Evolutionary conservation across 2,888 invertebrate species (phyloP), one percentile per base, ranked within the genome.

Genomic region (Elysia crispata): DNA sequence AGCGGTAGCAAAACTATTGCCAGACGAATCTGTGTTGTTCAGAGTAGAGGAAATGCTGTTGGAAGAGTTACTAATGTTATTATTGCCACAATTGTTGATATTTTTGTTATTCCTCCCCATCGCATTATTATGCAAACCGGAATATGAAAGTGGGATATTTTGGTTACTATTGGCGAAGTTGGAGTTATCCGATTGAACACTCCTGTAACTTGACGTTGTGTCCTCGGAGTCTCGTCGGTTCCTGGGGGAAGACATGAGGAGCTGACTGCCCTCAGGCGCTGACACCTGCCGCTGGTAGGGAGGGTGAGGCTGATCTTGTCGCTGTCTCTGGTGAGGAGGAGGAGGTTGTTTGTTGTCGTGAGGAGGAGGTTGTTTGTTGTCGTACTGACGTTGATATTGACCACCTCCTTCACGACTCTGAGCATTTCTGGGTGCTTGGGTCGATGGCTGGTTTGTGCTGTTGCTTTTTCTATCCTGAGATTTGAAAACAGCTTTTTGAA

Each of bases 211-310:
- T 11, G 78, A 78, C 60, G 73, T 73, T 15, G 78, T 73, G 25
- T 78, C 78, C 30, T 72, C 78, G 18, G 78, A 73, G 13, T 78
- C 78, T 33, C 70, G n/a, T 33, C 78, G 30, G n/a, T 23, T 41
- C 25, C 62, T 33, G 30, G 54, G 62, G 33, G 62, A 28, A 31
- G 62, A 20, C 23, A 54, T 33, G 6, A 41, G 20, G n/a, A 54
- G 60, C 20, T 54, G 74, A 57, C 31, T 33, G 33, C 50, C 49
- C 5, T 69, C 76, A 25, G 66, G 11, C 0, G 28, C 28, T 20
- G 76, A 28, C 49, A 49, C 28, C n/a, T 66, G 70, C 31, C 69
- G 50, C 23, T 66, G 31, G 13, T 30, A n/a, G 20, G 15, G 60
- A 20, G 31, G 64, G 28, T 1, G 76, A 23, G 18, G 31, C 28